phyloP scores from a whole-genome alignment of 2,113 vertebrate species.

The Probosciger aterrimus region DNA sequence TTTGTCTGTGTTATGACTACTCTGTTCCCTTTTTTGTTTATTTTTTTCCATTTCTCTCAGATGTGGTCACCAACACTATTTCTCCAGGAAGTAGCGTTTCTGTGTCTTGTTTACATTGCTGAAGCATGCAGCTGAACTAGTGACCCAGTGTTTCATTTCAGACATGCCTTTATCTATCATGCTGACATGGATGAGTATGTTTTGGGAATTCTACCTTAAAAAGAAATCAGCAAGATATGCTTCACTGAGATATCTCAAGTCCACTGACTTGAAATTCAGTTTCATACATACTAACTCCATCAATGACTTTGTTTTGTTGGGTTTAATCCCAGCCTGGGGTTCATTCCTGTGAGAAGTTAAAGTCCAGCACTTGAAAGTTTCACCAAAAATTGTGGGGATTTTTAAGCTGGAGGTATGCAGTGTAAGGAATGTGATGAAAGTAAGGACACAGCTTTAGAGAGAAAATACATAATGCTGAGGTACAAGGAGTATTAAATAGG shows the following conservation, averaged over 20 bases:
- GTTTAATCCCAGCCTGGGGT: background rate
- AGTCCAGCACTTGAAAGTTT: background rate
- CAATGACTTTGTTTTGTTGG: background rate
- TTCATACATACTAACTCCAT: background rate
- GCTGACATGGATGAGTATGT: background rate
- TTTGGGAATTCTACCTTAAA: background rate
- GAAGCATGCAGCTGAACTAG: background rate
- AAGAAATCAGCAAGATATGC: background rate
- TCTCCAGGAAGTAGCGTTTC: background rate
- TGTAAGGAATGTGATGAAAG: background rate
- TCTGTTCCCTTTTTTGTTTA: background rate
- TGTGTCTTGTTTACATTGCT: background rate
- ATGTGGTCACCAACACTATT: background rate
- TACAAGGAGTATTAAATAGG: background rate
- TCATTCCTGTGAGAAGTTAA: background rate
- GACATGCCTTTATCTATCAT: background rate
- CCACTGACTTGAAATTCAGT: background rate
- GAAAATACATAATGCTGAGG: background rate
- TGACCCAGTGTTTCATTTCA: background rate
- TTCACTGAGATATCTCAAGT: background rate
- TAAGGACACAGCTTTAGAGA: background rate
- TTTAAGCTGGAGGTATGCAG: background rate
- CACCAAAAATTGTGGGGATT: accelerated
- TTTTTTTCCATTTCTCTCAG: background rate
- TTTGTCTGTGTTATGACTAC: background rate